These are phyloP conservation scores for Machimus rusticus DNA, from an alignment of 2,888 invertebrate genomes.

Conservation along the genomic window DNA sequence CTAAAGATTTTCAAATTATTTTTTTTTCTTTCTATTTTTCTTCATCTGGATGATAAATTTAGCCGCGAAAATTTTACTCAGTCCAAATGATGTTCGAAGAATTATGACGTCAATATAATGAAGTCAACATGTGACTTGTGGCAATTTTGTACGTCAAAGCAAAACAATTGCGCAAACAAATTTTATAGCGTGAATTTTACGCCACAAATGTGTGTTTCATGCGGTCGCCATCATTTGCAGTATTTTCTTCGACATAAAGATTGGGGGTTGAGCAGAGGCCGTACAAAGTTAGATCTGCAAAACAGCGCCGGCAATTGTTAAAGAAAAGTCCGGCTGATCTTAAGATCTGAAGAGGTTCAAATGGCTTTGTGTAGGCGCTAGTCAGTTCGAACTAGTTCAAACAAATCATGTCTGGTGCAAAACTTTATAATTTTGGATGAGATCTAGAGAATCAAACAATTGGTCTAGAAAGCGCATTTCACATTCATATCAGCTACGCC, in stretches of 20 bases:
- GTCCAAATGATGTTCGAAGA: background rate
- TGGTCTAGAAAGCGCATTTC: background rate
- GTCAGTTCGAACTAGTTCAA: background rate
- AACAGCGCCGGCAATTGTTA: background rate
- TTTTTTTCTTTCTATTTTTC: background rate
- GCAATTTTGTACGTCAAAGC: background rate
- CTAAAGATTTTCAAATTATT: background rate
- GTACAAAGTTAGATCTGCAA: background rate
- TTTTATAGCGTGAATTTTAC: slow-evolving; percentile 3
- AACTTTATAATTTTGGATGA: background rate
- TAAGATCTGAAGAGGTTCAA: background rate
- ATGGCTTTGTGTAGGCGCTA: background rate
- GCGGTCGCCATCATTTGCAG: background rate
- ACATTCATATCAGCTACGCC: no score
- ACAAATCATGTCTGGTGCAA: background rate
- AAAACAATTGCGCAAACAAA: slow-evolving; percentile 23
- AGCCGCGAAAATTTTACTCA: background rate
- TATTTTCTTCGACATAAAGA: background rate
- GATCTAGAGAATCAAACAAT: background rate
- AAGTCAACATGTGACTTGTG: background rate
- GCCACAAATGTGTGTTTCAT: slow-evolving; percentile 6
- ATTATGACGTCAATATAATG: background rate
- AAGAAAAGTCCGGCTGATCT: background rate
- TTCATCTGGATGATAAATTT: background rate
- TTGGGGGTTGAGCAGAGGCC: background rate